Base-by-base conservation (phyloP, 2,888 invertebrate species). In the Eilema griseolum region DNA sequence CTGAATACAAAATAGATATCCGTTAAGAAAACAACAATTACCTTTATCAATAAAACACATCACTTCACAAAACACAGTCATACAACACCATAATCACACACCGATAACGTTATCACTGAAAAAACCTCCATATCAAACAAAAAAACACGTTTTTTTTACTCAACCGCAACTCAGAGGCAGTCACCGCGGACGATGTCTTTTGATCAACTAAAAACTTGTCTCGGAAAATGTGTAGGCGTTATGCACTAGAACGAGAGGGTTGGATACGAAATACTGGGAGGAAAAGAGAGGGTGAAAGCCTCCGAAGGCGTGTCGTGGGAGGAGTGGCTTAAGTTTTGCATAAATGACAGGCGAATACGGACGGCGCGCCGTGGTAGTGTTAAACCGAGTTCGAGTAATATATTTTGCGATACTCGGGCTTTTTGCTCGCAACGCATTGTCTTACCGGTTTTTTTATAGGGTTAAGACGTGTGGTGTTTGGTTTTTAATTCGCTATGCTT, bases 171-270 rank as follows among this genome's bases (percentile, higher is more conserved):
- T 74, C 82, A 80, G 81, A 83, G 88, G 85, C 88, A 93, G 92
- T 87, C 91, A 86, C 82, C 86, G 87, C 86, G 85, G 85, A 74
- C 93, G 90, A 85, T 83, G 93, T 89, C 94, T 92, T 92, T 88
- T 83, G 86, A 86, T 84, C 90, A 88, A 95, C 95, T 95, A 95
- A 95, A 95, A 95, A 95, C 91, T 90, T 80, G 86, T 74, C 78
- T 82, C 90, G 90, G 91, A 90, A 90, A 90, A 88, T 83, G 88
- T 88, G 94, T 90, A 93, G 95, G 95, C 94, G 95, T 88, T 85
- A 78, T 91, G 89, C 85, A 87, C 79, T 74, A 59, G 88, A 88
- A 79, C 61, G 89, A 83, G 93, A 94, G 26, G 76, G 82, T 78
- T 41, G 82, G 92, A 92, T 31, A 59, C 2, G 26, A 73, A 69